Conservation (phyloP, 1,140 invertebrate species). For the Drosophila parabipectinata region DNA sequence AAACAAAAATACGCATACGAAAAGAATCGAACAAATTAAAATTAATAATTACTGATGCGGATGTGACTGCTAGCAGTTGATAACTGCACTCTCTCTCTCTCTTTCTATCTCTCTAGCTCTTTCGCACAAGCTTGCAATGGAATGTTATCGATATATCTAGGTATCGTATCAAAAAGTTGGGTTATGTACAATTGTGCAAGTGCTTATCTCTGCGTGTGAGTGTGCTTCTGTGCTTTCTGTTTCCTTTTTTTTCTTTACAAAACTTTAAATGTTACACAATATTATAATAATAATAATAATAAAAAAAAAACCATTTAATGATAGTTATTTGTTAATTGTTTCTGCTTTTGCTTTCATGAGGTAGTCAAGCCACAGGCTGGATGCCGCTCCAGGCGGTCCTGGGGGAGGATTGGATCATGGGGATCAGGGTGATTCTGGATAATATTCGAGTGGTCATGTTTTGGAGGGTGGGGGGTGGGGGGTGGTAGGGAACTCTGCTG, state of each 20-base stretch:
- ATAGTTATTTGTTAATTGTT: conserved; percentile 54
- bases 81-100: conserved; percentile 27
- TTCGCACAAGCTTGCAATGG: conserved; percentile 58
- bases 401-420: conserved; percentile 11
- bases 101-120: conserved; percentile 7
- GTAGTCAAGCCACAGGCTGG: conserved; percentile 72
- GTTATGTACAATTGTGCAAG: conserved; percentile 70
- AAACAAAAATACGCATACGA: conserved; percentile 36
- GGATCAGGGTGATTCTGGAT: conserved; percentile 9
- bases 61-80: conserved; percentile 72
- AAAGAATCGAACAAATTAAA: conserved; percentile 65
- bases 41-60: conserved; percentile 82
- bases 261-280: neutral
- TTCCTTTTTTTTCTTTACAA: neutral
- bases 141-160: conserved; percentile 71
- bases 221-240: conserved; percentile 13
- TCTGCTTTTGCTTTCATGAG: conserved; percentile 59
- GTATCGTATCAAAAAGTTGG: conserved; percentile 48
- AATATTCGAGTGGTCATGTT: conserved; percentile 60
- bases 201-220: conserved; percentile 17
- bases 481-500: conserved; percentile 11
- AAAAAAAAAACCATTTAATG: conserved; percentile 33
- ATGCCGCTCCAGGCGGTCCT: conserved; percentile 57
- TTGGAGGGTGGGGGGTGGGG: neutral
- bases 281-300: conserved; percentile 5